phyloP scores from a whole-genome alignment of 64 coral and sea anemone species.

The Montipora foliosa region DNA sequence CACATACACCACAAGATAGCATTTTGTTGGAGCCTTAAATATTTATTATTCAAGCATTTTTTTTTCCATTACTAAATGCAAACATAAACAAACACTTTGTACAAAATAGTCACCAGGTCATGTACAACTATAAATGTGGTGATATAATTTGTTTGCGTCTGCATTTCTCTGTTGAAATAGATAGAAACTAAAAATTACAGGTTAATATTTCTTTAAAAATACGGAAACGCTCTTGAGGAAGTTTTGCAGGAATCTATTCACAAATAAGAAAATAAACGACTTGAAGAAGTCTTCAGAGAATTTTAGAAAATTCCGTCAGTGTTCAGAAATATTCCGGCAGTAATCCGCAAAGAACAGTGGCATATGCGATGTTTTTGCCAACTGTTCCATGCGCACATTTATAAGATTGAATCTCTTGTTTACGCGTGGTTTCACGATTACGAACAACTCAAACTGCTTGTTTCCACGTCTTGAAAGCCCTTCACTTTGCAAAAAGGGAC shows the following conservation, averaged over 20 bases:
- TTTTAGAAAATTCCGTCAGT: no score
- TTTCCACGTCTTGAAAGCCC: no score
- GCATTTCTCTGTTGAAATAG: neutral
- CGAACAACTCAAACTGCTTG: no score
- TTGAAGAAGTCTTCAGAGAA: no score
- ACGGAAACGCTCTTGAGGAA: neutral
- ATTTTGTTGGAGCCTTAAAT: no score
- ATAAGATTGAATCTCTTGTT: no score
- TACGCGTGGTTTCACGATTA: no score
- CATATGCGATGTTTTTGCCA: no score
- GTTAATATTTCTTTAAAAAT: constrained; percentile 7
- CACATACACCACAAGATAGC: neutral
- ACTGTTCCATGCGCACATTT: no score
- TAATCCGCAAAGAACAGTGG: no score
- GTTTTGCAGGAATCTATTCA: neutral
- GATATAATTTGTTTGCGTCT: neutral
- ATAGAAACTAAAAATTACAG: neutral
- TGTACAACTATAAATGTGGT: neutral
- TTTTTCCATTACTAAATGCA: neutral
- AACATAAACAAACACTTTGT: constrained; percentile 15
- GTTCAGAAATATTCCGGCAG: no score
- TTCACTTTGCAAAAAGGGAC: no score
- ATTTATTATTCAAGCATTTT: neutral
- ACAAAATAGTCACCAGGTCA: neutral
- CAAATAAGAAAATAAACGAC: neutral